A percentile compares a stretch with the other conserved stretches of the same genome.
These are phyloP conservation scores for Upupa epops DNA, from an alignment of 2,113 vertebrate genomes.

Conservation along the genomic window DNA sequence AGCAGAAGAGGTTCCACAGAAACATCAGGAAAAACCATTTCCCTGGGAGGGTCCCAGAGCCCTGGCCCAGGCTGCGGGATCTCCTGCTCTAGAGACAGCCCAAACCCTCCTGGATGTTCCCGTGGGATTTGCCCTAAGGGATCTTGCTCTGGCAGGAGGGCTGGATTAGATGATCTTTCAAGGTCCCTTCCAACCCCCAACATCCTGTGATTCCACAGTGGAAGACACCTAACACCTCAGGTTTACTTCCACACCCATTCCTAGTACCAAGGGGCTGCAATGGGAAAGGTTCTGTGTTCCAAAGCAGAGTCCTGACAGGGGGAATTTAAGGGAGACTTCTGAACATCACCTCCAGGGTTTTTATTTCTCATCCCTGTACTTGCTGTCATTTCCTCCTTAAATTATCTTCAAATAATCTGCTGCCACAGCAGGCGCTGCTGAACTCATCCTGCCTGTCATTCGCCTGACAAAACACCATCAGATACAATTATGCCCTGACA, in stretches of 20 bases:
- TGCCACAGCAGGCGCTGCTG: neutral
- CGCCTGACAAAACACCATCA: neutral
- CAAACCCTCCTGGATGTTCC: too few relatives aligned
- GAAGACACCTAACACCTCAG: too few relatives aligned
- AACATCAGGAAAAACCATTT: too few relatives aligned
- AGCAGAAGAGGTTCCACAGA: too few relatives aligned
- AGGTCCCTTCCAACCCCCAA: too few relatives aligned
- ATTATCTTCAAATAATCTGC: neutral
- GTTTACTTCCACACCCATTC: neutral
- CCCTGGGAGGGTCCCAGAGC: too few relatives aligned
- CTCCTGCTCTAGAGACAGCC: too few relatives aligned
- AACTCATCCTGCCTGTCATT: neutral
- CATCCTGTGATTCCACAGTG: too few relatives aligned
- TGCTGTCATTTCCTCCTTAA: neutral
- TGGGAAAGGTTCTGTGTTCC: fast-evolving
- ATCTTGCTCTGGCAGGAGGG: too few relatives aligned
- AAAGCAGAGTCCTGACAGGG: fast-evolving
- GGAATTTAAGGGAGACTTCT: neutral
- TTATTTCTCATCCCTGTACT: neutral
- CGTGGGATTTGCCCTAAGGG: too few relatives aligned
- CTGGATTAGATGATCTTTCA: too few relatives aligned
- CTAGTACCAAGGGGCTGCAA: fast-evolving
- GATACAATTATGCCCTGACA: neutral
- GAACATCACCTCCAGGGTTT: neutral
- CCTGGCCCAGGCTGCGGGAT: too few relatives aligned